These are phyloP conservation scores for Esox masquinongy DNA, from an alignment of 2,797 vertebrate species.

Conservation along the genomic window DNA sequence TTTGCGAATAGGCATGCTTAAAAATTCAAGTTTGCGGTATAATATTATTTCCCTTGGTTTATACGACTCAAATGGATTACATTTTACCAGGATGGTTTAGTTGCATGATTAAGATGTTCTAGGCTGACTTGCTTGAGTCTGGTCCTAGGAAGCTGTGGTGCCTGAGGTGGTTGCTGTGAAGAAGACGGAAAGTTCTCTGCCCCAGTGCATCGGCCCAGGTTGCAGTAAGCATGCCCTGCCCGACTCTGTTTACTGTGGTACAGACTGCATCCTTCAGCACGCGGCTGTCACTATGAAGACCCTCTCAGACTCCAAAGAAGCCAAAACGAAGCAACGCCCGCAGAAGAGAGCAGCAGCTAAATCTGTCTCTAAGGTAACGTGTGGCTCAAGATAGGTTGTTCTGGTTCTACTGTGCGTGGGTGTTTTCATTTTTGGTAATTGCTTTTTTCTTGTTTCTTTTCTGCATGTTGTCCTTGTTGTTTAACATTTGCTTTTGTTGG, in stretches of 20 bases:
- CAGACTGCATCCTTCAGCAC: slow-evolving; percentile 91
- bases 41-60: slow-evolving; percentile 1
- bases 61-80: background rate
- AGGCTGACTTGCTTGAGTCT: slow-evolving; percentile 50
- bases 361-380: slow-evolving; percentile 76
- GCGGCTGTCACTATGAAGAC: slow-evolving; percentile 91
- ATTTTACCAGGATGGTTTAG: slow-evolving; percentile 11
- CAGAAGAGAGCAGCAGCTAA: slow-evolving; percentile 72
- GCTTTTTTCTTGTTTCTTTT: background rate
- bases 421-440: background rate
- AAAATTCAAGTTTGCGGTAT: slow-evolving; percentile 79
- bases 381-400: background rate
- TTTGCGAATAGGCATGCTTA: slow-evolving; percentile 76
- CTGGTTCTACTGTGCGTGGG: background rate
- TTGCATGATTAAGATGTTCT: slow-evolving; percentile 18
- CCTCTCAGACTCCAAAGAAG: slow-evolving; percentile 80
- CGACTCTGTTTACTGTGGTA: slow-evolving; percentile 95
- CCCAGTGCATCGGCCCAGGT: slow-evolving; percentile 88
- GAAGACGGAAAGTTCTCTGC: slow-evolving; percentile 66
- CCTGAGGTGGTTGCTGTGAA: slow-evolving; percentile 36
- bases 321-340: slow-evolving; percentile 72
- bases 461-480: slow-evolving; percentile 13
- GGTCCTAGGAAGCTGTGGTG: slow-evolving; percentile 58
- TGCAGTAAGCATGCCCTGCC: slow-evolving; percentile 84
- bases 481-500: background rate